phyloP scores from a whole-genome alignment of 2,113 vertebrate genomes.

The Paedocypris sp. region DNA sequence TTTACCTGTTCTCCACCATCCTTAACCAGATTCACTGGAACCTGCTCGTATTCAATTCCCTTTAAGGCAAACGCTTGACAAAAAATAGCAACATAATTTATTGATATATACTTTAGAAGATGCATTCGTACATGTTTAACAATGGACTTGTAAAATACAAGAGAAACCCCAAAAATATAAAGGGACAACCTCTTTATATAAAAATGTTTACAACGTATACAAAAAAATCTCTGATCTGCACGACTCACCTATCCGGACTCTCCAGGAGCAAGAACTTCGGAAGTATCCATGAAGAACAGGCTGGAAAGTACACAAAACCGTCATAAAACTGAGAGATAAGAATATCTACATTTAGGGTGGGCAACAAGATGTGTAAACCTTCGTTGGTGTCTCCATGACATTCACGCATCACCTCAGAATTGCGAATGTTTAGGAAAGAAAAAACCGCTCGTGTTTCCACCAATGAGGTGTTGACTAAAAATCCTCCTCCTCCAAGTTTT shows the following conservation, averaged over 20 bases:
- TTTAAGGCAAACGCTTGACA: conserved; percentile 85
- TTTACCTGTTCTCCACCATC: conserved; percentile 89
- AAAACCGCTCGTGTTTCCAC: conserved; percentile 32
- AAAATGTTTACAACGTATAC: no score
- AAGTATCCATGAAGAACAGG: conserved; percentile 88
- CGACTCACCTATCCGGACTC: conserved; percentile 86
- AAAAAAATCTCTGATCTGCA: neutral
- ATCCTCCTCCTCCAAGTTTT: conserved; percentile 51
- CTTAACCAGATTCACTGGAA: conserved; percentile 75
- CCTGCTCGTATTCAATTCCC: conserved; percentile 74
- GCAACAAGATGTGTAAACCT: conserved; percentile 40
- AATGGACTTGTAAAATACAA: no score
- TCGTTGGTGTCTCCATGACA: conserved; percentile 52
- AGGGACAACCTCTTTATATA: no score
- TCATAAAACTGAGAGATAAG: neutral
- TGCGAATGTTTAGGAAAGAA: neutral
- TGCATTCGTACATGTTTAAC: no score
- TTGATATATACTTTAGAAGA: neutral
- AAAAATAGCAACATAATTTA: neutral
- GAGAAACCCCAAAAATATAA: no score
- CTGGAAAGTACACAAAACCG: conserved; percentile 46
- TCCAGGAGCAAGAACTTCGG: conserved; percentile 95
- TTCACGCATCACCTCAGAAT: neutral
- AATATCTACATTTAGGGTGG: neutral
- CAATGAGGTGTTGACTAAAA: conserved; percentile 48